Evolutionary conservation across 2,888 invertebrate species (phyloP).

Genomic region (Scaptomyza reducta): DNA sequence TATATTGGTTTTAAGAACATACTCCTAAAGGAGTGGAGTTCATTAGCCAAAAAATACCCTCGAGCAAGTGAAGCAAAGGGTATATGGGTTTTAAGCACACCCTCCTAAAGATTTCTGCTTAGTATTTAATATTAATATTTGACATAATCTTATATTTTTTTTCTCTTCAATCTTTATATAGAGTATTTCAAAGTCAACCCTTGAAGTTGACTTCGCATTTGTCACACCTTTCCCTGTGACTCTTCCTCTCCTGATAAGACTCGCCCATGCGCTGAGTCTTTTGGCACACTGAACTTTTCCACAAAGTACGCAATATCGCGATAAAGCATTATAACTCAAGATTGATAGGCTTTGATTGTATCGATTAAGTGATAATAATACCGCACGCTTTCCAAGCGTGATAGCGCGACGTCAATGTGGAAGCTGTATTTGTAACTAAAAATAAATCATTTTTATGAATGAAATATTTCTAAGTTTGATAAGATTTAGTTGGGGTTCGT

Average conservation of each 20-base stretch:
- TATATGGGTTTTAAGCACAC: background rate
- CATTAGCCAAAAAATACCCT: slow-evolving; percentile 24
- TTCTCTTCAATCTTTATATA: background rate
- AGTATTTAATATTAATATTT: too few relatives aligned
- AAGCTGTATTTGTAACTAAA: slow-evolving; percentile 32
- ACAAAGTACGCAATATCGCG: slow-evolving; percentile 47
- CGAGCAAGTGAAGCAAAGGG: background rate
- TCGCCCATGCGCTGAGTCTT: slow-evolving; percentile 21
- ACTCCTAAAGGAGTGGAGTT: background rate
- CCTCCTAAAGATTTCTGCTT: background rate
- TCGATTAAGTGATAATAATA: slow-evolving; percentile 19
- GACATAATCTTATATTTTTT: background rate
- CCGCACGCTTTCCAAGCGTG: slow-evolving; percentile 63
- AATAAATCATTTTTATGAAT: slow-evolving; percentile 50
- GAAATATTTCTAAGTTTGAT: slow-evolving; percentile 41
- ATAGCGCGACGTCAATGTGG: slow-evolving; percentile 12
- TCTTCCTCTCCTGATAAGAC: slow-evolving; percentile 41
- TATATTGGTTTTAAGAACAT: background rate
- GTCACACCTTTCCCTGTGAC: slow-evolving; percentile 25
- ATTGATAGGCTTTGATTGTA: slow-evolving; percentile 34
- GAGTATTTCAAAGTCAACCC: slow-evolving; percentile 25
- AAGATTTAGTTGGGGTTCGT: slow-evolving; percentile 25
- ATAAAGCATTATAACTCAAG: slow-evolving; percentile 20
- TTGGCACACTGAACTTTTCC: slow-evolving; percentile 69
- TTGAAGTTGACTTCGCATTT: background rate